phyloP scores from a whole-genome alignment of 2,113 vertebrate species.

The Dunckerocampus dactyliophorus region DNA sequence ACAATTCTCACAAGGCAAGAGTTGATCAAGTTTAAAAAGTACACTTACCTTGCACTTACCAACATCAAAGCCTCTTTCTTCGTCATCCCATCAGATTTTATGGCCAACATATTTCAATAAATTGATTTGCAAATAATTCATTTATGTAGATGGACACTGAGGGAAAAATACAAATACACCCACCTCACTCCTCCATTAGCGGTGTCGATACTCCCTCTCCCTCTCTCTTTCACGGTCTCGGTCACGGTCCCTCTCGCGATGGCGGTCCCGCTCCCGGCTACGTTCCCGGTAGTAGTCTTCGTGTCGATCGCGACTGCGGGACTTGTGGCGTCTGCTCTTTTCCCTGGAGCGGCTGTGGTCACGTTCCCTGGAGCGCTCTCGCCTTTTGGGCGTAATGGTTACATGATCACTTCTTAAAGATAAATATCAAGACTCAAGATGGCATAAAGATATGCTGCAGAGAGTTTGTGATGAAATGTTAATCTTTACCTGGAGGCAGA shows the following conservation, averaged over 20 bases:
- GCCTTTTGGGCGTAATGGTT: constrained; percentile 75
- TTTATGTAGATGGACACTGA: not conserved
- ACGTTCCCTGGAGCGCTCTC: constrained; percentile 96
- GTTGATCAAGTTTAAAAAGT: not conserved
- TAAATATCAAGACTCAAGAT: not conserved
- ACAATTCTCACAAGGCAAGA: constrained; percentile 12
- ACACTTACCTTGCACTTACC: constrained; percentile 63
- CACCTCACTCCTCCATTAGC: constrained; percentile 79
- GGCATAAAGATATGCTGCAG: not conserved
- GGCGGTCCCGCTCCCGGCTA: constrained; percentile 92
- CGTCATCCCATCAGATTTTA: not conserved
- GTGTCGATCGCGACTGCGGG: constrained; percentile 93
- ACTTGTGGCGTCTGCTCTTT: constrained; percentile 95
- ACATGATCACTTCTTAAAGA: too few relatives aligned
- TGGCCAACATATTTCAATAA: not conserved
- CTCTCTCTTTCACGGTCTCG: constrained; percentile 90
- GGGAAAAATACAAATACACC: constrained; percentile 47
- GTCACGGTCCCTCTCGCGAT: constrained; percentile 90
- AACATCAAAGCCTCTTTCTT: constrained; percentile 8
- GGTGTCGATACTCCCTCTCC: constrained; percentile 93
- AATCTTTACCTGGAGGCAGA: constrained; percentile 82
- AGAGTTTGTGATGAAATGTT: too few relatives aligned
- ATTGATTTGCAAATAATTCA: too few relatives aligned
- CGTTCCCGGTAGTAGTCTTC: constrained; percentile 97
- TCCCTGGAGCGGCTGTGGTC: constrained; percentile 98